phyloP scores from a whole-genome alignment of 2,113 vertebrate species.

The Gopherus evgoodei region DNA sequence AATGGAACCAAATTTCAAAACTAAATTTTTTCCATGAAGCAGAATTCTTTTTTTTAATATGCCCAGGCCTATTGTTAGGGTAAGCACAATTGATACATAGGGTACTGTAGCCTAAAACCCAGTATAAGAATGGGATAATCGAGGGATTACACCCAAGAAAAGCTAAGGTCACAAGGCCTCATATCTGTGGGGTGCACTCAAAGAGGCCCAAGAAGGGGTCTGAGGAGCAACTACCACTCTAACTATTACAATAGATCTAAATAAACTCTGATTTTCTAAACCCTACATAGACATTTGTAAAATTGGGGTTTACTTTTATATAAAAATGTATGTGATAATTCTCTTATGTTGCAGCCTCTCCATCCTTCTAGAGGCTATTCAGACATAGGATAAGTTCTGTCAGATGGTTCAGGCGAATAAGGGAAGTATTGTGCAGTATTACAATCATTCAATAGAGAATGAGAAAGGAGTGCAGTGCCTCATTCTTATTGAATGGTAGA shows the following conservation, averaged over 20 bases:
- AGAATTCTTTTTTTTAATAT: background rate
- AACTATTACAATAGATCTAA: conserved; percentile 61
- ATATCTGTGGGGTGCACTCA: conserved; percentile 31
- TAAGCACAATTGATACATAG: background rate
- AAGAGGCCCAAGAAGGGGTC: conserved; percentile 15
- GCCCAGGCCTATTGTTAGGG: background rate
- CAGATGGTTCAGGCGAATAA: conserved; percentile 22
- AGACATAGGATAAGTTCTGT: conserved; percentile 27
- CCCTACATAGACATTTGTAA: background rate
- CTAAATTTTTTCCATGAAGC: background rate
- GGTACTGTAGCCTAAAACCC: background rate
- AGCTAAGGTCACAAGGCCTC: background rate
- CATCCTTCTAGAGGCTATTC: background rate
- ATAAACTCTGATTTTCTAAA: background rate
- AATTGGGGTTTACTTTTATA: background rate
- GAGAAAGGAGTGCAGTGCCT: background rate
- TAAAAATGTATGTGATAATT: conserved; percentile 29
- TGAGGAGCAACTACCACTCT: conserved; percentile 45
- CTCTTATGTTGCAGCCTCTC: conserved; percentile 4
- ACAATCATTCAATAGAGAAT: background rate
- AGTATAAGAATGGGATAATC: background rate
- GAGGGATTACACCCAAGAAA: background rate
- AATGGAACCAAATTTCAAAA: background rate
- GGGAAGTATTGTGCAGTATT: background rate
- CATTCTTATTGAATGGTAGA: background rate